These are phyloP conservation scores for Drosophila obscura DNA, from an alignment of 1,140 invertebrate species.

Conservation along the genomic window DNA sequence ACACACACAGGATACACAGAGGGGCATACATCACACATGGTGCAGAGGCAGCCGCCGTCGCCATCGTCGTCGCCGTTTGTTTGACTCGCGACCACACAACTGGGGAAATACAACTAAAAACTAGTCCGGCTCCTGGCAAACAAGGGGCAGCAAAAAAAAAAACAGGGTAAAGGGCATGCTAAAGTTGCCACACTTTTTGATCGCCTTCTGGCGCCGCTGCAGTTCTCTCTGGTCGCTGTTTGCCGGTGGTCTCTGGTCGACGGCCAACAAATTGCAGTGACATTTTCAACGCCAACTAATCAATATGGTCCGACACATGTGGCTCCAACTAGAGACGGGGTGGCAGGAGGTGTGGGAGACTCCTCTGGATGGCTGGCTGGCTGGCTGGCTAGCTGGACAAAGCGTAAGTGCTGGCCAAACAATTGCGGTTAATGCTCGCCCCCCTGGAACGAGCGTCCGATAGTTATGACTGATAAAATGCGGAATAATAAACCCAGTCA, in stretches of 20 bases:
- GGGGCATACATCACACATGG: constrained; percentile 24
- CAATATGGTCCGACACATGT: constrained; percentile 65
- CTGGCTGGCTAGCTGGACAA: constrained; percentile 44
- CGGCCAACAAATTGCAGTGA: constrained; percentile 72
- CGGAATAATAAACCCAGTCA: constrained; percentile 56
- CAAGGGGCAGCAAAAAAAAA: constrained; percentile 3
- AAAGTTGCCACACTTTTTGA: constrained; percentile 23
- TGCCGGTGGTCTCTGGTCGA: too few relatives aligned
- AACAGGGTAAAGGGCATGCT: too few relatives aligned
- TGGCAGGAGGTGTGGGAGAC: neutral
- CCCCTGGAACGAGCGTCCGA: constrained; percentile 50
- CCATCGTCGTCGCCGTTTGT: constrained; percentile 10
- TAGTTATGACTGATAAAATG: constrained; percentile 77
- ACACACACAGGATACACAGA: neutral
- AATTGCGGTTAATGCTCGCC: constrained; percentile 74
- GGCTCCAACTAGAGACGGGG: neutral
- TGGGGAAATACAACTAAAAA: constrained; percentile 55
- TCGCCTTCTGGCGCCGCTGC: constrained; percentile 32
- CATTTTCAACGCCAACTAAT: constrained; percentile 77
- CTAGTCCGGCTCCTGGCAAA: constrained; percentile 16
- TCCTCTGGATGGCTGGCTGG: too few relatives aligned
- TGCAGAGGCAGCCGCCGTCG: constrained; percentile 4
- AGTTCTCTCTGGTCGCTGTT: constrained; percentile 24
- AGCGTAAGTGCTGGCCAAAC: constrained; percentile 69
- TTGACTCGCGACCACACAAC: constrained; percentile 48